These are phyloP conservation scores for Eucera pruinosa DNA, from an alignment of 2,888 invertebrate species.

Conservation along the genomic window DNA sequence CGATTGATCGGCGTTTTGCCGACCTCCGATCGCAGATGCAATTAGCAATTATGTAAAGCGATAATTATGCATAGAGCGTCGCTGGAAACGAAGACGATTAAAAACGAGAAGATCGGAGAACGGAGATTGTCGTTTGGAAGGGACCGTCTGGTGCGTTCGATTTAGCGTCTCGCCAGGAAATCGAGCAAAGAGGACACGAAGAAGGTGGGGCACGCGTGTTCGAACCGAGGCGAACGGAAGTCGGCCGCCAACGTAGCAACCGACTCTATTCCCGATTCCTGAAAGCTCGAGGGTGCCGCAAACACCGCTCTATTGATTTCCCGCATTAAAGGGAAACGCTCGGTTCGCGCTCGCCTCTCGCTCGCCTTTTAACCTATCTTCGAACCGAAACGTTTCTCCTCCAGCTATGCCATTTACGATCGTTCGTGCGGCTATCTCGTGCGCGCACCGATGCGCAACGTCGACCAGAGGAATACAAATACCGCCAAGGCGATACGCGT, in stretches of 20 bases:
- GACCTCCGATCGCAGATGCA: not conserved
- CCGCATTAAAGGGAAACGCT: constrained; percentile 78
- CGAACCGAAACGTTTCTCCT: not conserved
- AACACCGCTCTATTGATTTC: constrained; percentile 77
- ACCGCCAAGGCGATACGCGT: not conserved
- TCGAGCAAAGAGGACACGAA: constrained; percentile 56
- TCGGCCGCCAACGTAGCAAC: constrained; percentile 81
- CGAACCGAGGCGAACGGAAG: constrained; percentile 68
- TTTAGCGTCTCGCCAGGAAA: constrained; percentile 62
- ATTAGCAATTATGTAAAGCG: no score
- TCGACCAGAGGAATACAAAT: no score
- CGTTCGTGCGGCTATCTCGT: no score
- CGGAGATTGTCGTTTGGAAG: accelerated
- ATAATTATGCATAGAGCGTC: no score
- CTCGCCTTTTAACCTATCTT: not conserved
- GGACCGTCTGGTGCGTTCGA: constrained; percentile 45
- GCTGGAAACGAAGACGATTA: not conserved
- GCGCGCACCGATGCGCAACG: no score
- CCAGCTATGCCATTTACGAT: no score
- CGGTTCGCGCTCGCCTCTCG: constrained; percentile 37
- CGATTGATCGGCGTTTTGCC: not conserved
- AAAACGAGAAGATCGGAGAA: no score
- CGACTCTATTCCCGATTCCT: constrained; percentile 80
- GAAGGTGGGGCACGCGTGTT: constrained; percentile 70
- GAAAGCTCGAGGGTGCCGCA: constrained; percentile 79